phyloP scores from a whole-genome alignment of 2,113 vertebrate genomes.

The Apodemus speciosus region DNA sequence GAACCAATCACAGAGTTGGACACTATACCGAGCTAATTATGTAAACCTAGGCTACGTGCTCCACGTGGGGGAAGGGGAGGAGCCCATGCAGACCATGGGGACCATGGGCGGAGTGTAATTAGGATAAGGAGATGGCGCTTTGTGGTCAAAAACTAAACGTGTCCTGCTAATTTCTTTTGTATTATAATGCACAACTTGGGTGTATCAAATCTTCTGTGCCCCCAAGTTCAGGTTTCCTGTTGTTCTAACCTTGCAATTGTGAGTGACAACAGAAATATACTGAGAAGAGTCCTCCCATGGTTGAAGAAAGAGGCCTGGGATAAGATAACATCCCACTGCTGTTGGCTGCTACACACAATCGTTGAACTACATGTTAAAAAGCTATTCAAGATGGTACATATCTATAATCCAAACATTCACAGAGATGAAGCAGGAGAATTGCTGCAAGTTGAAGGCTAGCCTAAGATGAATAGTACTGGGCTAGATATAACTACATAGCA shows the following conservation, averaged over 20 bases:
- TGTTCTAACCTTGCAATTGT: not conserved
- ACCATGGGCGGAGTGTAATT: not conserved
- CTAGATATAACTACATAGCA: not conserved
- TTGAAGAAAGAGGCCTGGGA: not conserved
- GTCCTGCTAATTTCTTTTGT: not conserved
- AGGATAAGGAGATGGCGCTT: not conserved
- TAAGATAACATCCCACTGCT: not conserved
- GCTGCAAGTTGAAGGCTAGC: not conserved
- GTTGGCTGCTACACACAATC: not conserved
- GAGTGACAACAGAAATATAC: not conserved
- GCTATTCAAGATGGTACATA: not conserved
- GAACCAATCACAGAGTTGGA: not conserved
- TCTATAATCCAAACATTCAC: not conserved
- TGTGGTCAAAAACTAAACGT: not conserved
- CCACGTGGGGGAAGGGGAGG: fast-evolving
- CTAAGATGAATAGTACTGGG: not conserved
- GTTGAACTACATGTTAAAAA: not conserved
- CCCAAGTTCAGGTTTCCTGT: not conserved
- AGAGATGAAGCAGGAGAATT: not conserved
- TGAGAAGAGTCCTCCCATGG: not conserved
- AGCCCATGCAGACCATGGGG: not conserved
- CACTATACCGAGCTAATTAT: fast-evolving
- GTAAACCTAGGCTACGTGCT: not conserved
- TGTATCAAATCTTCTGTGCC: not conserved
- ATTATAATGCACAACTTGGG: not conserved